Base-by-base conservation (phyloP, 2,888 invertebrate species). In the Punctoribates punctum region DNA sequence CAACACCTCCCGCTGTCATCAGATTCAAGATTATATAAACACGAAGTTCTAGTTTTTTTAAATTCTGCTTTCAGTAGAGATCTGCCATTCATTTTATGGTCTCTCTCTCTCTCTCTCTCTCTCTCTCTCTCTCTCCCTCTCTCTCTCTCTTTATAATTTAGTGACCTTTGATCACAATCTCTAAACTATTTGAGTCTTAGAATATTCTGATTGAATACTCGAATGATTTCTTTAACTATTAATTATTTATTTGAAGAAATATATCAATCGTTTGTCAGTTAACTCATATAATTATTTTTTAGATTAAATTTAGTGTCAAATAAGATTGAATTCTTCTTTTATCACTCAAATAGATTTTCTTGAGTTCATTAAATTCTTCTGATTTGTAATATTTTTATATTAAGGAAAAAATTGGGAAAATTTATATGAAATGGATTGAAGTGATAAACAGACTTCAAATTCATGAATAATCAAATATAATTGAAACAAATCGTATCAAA, bases 1-100 rank as follows among this genome's bases (percentile, higher is more conserved):
- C 2, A 65, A 65, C 65, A 65, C 65, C 65, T 65, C 65, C 65
- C 34, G 65, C 65, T 65, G 65, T 65, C 65, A 65, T 65, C 65
- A 65, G 34, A 65, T 27, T 20, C 5, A 29, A 29, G 65, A 65
- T 27, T 34, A n/a, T 11, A 65, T 65, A 65, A 65, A 65, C 65
- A 65, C 34, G 65, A 13, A 65, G 65, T 29, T 65, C 65, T 34
- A 65, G 65, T 65, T 34, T 65, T 29, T 17, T 25, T 60, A 25
- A 5, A 34, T 17, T 65, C n/a, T 5, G 15, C 34, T 20, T 17
- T 17, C 65, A 6, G 57, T 57, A 23, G 57, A 57, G 20, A 23
- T 57, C 27, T 65, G 8, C 34, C 34, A 8, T 34, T 11, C 34
- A 25, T 17, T 34, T 17, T 29, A 15, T n/a, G 13, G 25, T 9